A percentile compares a stretch with the other conserved stretches of the same genome.
phyloP scores from a whole-genome alignment of 2,797 vertebrate species.

The Corythornis leucogaster region DNA sequence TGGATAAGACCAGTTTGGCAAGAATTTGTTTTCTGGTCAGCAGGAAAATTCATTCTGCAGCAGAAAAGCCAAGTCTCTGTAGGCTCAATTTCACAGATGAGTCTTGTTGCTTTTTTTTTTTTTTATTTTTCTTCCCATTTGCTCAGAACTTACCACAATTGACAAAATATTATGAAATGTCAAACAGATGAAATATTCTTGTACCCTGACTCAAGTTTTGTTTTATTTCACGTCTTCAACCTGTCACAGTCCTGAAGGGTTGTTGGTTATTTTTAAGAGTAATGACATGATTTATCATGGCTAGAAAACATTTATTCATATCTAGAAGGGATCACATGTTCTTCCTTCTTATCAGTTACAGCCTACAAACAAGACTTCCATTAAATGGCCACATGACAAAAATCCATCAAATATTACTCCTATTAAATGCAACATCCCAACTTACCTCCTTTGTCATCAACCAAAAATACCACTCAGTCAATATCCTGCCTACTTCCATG shows the following conservation, averaged over 20 bases:
- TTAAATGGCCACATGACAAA: not conserved
- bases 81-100: not conserved
- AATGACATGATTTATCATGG: conserved; percentile 2
- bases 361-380: not conserved
- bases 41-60: not conserved
- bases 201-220: not conserved
- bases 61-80: not conserved
- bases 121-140: not conserved
- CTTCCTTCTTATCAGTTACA: not conserved
- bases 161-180: not conserved
- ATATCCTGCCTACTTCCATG: not conserved
- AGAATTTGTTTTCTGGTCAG: not conserved
- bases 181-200: not conserved
- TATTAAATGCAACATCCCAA: not conserved
- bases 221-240: conserved; percentile 31
- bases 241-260: not conserved
- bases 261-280: not conserved
- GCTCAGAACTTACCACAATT: not conserved
- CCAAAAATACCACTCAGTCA: not conserved
- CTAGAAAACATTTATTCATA: not conserved
- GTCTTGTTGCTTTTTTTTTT: not conserved
- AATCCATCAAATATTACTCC: not conserved
- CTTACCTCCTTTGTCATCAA: not conserved
- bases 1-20: not conserved
- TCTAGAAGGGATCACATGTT: not conserved